Evolutionary conservation across 1,140 invertebrate genomes (phyloP).

Genomic region (Ylistrum balloti): DNA sequence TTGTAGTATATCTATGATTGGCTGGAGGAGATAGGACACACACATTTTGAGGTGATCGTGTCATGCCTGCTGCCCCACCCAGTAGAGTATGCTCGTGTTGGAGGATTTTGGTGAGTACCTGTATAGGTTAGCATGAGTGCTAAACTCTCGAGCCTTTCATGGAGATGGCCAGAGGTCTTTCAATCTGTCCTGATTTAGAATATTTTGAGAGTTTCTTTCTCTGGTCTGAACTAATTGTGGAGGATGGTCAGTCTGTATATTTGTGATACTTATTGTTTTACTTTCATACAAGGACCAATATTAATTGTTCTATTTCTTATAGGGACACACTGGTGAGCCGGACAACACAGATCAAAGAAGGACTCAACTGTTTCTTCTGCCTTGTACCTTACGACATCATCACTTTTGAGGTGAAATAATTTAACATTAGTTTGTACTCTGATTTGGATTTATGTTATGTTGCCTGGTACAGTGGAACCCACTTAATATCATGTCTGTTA

Average conservation of each 20-base stretch:
- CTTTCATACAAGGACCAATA: too few relatives aligned
- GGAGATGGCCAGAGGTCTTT: too few relatives aligned
- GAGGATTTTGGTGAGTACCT: constrained; percentile 92
- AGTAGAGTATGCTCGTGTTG: constrained; percentile 94
- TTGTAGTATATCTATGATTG: constrained; percentile 93
- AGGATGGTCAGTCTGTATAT: too few relatives aligned
- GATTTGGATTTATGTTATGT: too few relatives aligned
- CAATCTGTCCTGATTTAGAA: too few relatives aligned
- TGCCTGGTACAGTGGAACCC: too few relatives aligned
- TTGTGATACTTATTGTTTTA: too few relatives aligned
- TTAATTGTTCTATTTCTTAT: constrained; percentile 62
- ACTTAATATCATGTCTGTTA: too few relatives aligned
- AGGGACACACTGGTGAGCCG: constrained; percentile 94
- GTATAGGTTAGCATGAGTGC: too few relatives aligned
- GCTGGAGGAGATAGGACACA: constrained; percentile 92
- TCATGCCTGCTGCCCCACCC: constrained; percentile 93
- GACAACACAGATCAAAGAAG: constrained; percentile 97
- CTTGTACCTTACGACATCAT: constrained; percentile 99
- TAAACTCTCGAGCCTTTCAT: too few relatives aligned
- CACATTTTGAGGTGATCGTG: constrained; percentile 94
- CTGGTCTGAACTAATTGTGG: too few relatives aligned
- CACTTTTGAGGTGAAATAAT: constrained; percentile 88
- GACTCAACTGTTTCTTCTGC: constrained; percentile 90
- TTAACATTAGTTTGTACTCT: not conserved
- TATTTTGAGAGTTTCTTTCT: too few relatives aligned